Evolutionary conservation across 2,888 invertebrate species (phyloP), one percentile per base, ranked within the genome.

Genomic region (Idaea aversata): DNA sequence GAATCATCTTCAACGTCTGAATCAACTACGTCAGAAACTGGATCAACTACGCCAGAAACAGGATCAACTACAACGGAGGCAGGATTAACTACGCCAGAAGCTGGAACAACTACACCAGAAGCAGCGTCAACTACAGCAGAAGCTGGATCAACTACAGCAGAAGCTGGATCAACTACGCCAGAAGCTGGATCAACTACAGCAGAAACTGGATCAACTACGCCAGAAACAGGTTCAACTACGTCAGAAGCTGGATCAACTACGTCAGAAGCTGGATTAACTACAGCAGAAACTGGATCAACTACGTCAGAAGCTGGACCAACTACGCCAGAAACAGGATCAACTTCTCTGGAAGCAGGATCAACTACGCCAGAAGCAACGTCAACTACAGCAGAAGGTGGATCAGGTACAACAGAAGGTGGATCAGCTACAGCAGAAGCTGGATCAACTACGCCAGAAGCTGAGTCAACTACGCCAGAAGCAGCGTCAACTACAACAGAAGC

Each of bases 331-430:
- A 16, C 72, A 25, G 71, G 69, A 38, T 47, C 65, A 7, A 57
- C 66, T 10, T 36, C 67, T 15, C 61, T 34, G 47, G 15, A 61
- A 35, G 65, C 61, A 4, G 34, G 65, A 47, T 15, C 66, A 2
- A 62, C 57, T 36, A 16, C 61, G 15, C 25, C 16, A 10, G 62
- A 65, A 36, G 35, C 63, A 5, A 58, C 69, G 10, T 58, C 64
- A 5, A 34, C 58, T 36, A 16, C 61, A 15, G 25, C 59, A 1
- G 61, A 34, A 16, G 25, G 58, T 34, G 61, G 71, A 0, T 61
- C 66, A 5, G 3, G 59, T 0, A 61, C 66, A n/a, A 61, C 67
- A 35, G 67, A 68, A 34, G 62, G 69, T 0, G 72, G 70, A 63
- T 34, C 64, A 5, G 34, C 64, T 10, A 15, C 61, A 2, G 38